Base-by-base conservation (phyloP, 1,140 invertebrate genomes). In the Eupristina koningsbergeri region DNA sequence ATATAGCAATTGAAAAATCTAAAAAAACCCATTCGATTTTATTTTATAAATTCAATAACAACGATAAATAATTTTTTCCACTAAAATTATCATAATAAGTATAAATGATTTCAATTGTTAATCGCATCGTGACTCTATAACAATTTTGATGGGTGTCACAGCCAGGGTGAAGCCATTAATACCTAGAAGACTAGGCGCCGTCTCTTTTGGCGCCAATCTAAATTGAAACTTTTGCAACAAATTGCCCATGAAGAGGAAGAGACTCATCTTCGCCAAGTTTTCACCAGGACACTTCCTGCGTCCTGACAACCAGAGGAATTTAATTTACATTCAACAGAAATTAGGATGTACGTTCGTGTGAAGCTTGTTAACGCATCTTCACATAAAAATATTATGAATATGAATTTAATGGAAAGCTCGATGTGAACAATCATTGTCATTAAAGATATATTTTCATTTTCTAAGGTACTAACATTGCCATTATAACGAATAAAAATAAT, bases 201-300 rank as follows among this genome's bases (percentile, higher is more conserved):
- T 80, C 63, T 90, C 79, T 50, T 81, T 87, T 13, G 88, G 84
- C 11, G 90, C 87, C 22, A 92, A 69, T 53, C 85, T 75, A 67
- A 93, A 92, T 34, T 86, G 86, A 78, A 93, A 92, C 78, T 90
- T 91, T 77, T 92, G 91, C 13, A 93, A 69, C 1, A 93, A 86
- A 64, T 86, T 89, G 3, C 89, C 86, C 17, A 89, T 80, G 36
- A 93, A 93, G 0, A 93, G 84, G 83, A 93, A 93, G 50, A 92
- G 86, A 85, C 87, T 91, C 26, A 91, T 90, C 84, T 83, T 91
- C 8, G 93, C 93, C 45, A 93, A 86, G n/a, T 71, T 88, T 88
- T 93, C 93, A 17, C 93, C 93, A 0, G 89, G 77, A 81, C 92
- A 92, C 86, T 89, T 91, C 88, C 92, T 88, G 58, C 89, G 88